Percentiles rank a stretch among this genome's conserved stretches.
Evolutionary conservation across 2,113 vertebrate genomes (phyloP).

Genomic region (Sylvia atricapilla): DNA sequence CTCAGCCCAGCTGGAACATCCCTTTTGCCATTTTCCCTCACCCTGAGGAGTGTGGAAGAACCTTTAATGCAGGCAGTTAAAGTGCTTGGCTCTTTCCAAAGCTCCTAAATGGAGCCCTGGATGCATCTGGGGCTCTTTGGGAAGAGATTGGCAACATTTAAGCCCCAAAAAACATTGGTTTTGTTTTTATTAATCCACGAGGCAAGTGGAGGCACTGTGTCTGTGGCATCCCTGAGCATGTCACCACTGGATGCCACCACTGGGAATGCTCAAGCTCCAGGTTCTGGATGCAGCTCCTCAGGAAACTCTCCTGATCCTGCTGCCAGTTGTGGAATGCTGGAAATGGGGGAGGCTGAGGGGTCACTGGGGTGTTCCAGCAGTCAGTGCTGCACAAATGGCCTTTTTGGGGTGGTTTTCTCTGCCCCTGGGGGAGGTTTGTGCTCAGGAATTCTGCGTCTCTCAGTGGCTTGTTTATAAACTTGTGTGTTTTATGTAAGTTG

Average conservation of each 20-base stretch:
- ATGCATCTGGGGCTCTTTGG: not conserved
- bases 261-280: not conserved
- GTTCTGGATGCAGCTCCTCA: not conserved
- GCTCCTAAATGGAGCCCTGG: not conserved
- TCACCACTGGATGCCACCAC: not conserved
- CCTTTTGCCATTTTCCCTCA: not conserved
- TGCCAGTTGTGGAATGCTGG: not conserved
- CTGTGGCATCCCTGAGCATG: not conserved
- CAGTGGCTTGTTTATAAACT: not conserved
- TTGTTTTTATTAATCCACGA: not conserved
- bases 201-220: accelerated
- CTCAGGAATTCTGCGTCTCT: not conserved
- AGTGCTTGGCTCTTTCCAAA: not conserved
- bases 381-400: not conserved
- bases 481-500: not conserved
- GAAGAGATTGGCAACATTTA: not conserved
- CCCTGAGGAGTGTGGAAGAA: not conserved
- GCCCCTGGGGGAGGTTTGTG: not conserved
- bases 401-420: not conserved
- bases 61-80: not conserved
- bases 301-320: not conserved
- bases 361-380: not conserved
- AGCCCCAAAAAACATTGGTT: accelerated
- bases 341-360: not conserved
- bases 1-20: not conserved